Percentiles rank a stretch among this genome's conserved stretches.
Conservation (phyloP, 2,113 vertebrate genomes). For the Vombatus ursinus region DNA sequence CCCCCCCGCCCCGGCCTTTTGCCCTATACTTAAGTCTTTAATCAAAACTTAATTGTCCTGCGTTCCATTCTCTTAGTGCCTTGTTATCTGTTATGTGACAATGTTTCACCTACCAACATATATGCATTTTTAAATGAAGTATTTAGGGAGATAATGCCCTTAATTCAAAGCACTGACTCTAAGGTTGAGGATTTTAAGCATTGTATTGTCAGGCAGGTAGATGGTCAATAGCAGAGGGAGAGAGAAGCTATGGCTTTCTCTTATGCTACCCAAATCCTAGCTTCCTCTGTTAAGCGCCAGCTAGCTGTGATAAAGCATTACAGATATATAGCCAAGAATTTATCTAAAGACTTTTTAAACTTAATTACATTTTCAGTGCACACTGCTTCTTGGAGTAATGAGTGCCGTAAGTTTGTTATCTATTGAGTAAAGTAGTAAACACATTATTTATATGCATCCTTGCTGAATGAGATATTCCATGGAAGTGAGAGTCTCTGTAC, state of each 20-base stretch:
- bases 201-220: background rate
- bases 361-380: background rate
- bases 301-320: background rate
- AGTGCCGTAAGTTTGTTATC: background rate
- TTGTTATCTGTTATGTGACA: background rate
- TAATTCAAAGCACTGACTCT: background rate
- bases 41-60: background rate
- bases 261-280: background rate
- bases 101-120: background rate
- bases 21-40: background rate
- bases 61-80: background rate
- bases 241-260: background rate
- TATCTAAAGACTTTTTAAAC: slow-evolving; percentile 2
- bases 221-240: background rate
- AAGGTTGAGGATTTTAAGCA: background rate
- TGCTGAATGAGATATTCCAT: background rate
- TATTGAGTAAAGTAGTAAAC: background rate
- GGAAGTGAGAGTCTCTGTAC: background rate
- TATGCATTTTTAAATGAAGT: background rate
- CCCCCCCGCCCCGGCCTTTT: background rate
- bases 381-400: background rate
- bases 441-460: background rate
- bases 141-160: background rate
- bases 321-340: background rate
- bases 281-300: background rate